These are phyloP conservation scores for Thamnophis sirtalis DNA, from an alignment of 2,113 vertebrate genomes.

Conservation along the genomic window DNA sequence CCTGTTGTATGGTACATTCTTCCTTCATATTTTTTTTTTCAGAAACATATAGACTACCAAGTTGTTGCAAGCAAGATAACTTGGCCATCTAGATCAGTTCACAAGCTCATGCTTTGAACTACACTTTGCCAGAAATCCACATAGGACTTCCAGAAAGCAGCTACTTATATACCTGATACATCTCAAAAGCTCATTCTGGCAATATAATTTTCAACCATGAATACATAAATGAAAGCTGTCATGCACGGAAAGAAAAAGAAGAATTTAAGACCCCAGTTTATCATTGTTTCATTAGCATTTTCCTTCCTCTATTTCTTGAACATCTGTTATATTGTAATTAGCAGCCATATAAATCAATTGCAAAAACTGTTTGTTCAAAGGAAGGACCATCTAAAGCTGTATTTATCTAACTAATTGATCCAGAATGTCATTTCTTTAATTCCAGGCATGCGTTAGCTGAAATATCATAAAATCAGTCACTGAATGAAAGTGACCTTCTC, in stretches of 20 bases:
- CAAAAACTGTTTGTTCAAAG: background rate
- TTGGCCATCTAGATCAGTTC: background rate
- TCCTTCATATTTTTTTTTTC: background rate
- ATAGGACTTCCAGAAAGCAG: background rate
- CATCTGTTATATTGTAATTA: background rate
- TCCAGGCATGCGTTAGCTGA: background rate
- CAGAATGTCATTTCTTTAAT: background rate
- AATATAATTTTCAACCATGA: background rate
- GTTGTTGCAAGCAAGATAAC: background rate
- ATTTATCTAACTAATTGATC: background rate
- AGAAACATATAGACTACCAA: background rate
- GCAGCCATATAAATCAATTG: background rate
- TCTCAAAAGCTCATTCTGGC: background rate
- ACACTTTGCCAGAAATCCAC: constrained; percentile 1
- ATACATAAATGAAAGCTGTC: background rate
- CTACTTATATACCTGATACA: background rate
- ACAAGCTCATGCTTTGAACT: background rate
- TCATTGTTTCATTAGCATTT: background rate
- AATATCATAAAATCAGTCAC: background rate
- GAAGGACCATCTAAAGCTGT: background rate
- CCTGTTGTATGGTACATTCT: background rate
- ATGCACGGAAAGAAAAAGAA: background rate
- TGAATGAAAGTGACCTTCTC: background rate
- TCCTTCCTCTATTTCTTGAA: background rate
- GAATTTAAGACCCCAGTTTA: background rate